Evolutionary conservation across 2,888 invertebrate species (phyloP).

Genomic region (Drosophila pegasa): DNA sequence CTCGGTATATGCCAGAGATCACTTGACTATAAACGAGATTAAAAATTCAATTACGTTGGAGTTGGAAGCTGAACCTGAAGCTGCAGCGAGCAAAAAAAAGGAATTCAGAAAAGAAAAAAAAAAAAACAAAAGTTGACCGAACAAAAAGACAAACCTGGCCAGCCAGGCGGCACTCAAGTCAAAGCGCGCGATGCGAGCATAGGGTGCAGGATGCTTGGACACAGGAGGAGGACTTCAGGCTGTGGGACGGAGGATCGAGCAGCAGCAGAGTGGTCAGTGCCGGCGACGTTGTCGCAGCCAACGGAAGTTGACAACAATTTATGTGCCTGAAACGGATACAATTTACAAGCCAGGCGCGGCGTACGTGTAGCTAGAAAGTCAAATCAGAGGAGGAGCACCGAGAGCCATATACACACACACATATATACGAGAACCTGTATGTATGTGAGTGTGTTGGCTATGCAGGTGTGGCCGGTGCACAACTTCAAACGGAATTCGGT

Average conservation of each 20-base stretch:
- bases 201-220: conserved; percentile 26
- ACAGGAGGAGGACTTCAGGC: conserved; percentile 14
- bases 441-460: conserved; percentile 10
- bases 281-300: conserved; percentile 78
- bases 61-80: conserved; percentile 79
- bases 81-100: conserved; percentile 47
- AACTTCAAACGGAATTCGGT: conserved; percentile 78
- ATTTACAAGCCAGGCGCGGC: conserved; percentile 80
- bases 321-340: conserved; percentile 83
- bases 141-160: conserved; percentile 49
- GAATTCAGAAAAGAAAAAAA: conserved; percentile 22
- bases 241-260: conserved; percentile 4
- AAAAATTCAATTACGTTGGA: conserved; percentile 85
- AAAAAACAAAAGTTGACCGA: conserved; percentile 26
- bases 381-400: background rate
- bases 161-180: conserved; percentile 62
- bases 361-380: conserved; percentile 47
- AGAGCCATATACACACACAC: background rate
- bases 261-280: conserved; percentile 71
- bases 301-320: conserved; percentile 84
- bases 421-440: background rate
- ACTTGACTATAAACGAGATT: conserved; percentile 85
- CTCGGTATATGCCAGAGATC: conserved; percentile 82
- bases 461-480: conserved; percentile 53
- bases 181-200: conserved; percentile 51